Conservation (phyloP, 1,140 invertebrate species). For the Latrodectus geometricus region DNA sequence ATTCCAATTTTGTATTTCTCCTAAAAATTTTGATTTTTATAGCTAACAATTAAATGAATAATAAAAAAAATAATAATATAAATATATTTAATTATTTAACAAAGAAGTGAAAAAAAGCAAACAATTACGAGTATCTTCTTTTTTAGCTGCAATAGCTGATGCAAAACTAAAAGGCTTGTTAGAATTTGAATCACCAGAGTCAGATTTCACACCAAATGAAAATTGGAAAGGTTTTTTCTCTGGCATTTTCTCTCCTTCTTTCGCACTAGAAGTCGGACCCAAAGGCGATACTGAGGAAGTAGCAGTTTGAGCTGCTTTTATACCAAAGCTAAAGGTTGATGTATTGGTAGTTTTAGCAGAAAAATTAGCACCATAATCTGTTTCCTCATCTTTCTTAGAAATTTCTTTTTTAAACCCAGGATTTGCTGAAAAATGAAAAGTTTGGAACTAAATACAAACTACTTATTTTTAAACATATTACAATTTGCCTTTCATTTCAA, state of each 20-base stretch:
- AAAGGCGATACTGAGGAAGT: slow-evolving; percentile 14
- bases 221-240: slow-evolving; percentile 7
- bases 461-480: no score
- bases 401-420: not conserved
- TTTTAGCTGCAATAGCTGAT: not conserved
- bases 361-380: slow-evolving; percentile 56
- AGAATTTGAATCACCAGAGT: not conserved
- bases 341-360: slow-evolving; percentile 51
- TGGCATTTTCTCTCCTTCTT: slow-evolving; percentile 9
- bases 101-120: not conserved
- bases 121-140: slow-evolving; percentile 2
- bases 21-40: no score
- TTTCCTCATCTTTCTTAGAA: slow-evolving; percentile 35
- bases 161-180: slow-evolving; percentile 35
- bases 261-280: slow-evolving; percentile 17
- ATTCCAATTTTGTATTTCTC: no score
- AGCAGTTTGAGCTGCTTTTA: slow-evolving; percentile 31
- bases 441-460: no score
- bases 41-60: not conserved
- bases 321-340: slow-evolving; percentile 62
- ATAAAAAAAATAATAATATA: not conserved
- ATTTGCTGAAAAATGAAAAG: not conserved
- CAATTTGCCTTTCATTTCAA: no score
- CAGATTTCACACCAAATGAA: not conserved
- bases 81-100: not conserved